phyloP scores from a whole-genome alignment of 2,888 invertebrate species.

The Falcaria lacertinaria region DNA sequence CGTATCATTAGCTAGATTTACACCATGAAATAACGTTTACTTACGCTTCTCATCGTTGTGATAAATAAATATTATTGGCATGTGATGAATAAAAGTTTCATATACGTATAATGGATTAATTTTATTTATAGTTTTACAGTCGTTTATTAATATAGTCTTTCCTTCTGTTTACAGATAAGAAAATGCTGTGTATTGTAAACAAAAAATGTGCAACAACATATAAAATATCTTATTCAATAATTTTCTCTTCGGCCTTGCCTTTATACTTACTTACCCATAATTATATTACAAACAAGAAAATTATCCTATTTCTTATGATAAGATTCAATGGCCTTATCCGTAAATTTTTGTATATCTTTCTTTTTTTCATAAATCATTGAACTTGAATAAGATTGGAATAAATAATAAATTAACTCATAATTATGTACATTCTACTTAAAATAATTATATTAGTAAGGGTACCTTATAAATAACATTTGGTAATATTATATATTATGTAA shows the following conservation, averaged over 20 bases:
- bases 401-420: background rate
- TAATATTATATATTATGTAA: no score
- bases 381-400: background rate
- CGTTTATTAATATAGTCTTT: constrained; percentile 48
- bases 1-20: no score
- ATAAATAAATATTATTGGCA: no score
- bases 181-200: constrained; percentile 45
- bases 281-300: constrained; percentile 47
- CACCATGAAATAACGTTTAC: no score
- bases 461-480: background rate
- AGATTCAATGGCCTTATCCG: constrained; percentile 32
- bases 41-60: no score
- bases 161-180: constrained; percentile 50
- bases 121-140: constrained; percentile 58
- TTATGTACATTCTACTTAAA: background rate
- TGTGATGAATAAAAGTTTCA: background rate
- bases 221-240: constrained; percentile 31
- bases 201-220: constrained; percentile 56
- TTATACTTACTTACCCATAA: constrained; percentile 16
- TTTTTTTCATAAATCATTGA: no score
- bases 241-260: constrained; percentile 46
- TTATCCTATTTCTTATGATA: constrained; percentile 36
- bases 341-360: no score
- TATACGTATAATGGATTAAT: constrained; percentile 17
- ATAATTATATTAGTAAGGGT: no score